Evolutionary conservation across 1,140 invertebrate genomes (phyloP).

Genomic region (Doryteuthis pealeii): DNA sequence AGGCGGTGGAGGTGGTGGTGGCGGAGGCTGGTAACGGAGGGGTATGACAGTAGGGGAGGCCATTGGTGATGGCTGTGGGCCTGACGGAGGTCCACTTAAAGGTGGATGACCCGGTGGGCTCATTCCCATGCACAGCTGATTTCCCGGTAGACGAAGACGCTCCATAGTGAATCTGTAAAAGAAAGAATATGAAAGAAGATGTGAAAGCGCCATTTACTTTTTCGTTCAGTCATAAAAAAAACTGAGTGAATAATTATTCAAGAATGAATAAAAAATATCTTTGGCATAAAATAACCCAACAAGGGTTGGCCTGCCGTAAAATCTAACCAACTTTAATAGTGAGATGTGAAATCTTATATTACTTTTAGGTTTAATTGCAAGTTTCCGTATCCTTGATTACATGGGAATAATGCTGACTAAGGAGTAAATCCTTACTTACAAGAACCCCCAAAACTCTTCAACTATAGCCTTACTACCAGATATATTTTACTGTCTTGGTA

Average conservation of each 20-base stretch:
- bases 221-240: background rate
- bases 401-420: background rate
- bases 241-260: background rate
- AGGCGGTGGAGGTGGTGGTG: background rate
- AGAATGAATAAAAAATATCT: no score
- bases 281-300: no score
- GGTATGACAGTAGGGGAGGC: background rate
- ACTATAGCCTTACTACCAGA: no score
- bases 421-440: background rate
- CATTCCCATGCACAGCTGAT: slow-evolving; percentile 26
- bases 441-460: background rate
- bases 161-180: background rate
- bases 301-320: no score
- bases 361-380: background rate
- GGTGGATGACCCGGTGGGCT: slow-evolving; percentile 23
- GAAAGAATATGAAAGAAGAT: background rate
- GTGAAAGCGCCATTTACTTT: background rate
- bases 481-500: no score
- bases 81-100: slow-evolving; percentile 2
- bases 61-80: background rate
- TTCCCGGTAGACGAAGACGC: background rate
- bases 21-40: background rate
- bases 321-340: no score
- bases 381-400: background rate
- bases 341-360: background rate